phyloP scores from a whole-genome alignment of 2,113 vertebrate genomes.

The Podarcis muralis region DNA sequence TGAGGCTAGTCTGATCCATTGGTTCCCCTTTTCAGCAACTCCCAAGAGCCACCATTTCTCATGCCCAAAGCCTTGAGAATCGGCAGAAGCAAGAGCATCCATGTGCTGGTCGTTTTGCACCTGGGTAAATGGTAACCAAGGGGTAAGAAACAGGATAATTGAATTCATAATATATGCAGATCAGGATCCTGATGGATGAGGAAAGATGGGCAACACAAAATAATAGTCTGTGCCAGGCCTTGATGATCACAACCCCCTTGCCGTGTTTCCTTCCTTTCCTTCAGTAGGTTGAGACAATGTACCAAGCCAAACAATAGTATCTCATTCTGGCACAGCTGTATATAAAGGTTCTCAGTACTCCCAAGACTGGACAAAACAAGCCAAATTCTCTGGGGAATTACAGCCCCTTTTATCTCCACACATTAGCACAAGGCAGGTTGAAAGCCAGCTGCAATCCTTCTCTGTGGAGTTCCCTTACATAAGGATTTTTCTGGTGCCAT shows the following conservation, averaged over 20 bases:
- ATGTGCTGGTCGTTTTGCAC: neutral
- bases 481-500: neutral
- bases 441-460: neutral
- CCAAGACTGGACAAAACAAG: neutral
- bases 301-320: neutral
- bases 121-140: neutral
- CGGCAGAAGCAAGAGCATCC: too few relatives aligned
- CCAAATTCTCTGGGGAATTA: neutral
- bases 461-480: neutral
- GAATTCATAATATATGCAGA: neutral
- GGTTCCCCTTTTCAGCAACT: too few relatives aligned
- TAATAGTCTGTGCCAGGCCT: neutral
- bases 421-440: neutral
- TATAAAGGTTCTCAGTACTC: neutral
- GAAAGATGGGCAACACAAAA: neutral
- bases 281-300: neutral
- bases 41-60: neutral
- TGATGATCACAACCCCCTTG: conserved; percentile 15
- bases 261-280: neutral
- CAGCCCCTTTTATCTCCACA: accelerated
- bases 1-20: neutral
- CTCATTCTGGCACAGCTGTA: neutral
- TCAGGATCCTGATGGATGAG: too few relatives aligned
- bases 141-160: neutral
- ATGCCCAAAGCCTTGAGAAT: neutral